Evolutionary conservation across 2,888 invertebrate genomes (phyloP).

Genomic region (Tanaodytes sp.): DNA sequence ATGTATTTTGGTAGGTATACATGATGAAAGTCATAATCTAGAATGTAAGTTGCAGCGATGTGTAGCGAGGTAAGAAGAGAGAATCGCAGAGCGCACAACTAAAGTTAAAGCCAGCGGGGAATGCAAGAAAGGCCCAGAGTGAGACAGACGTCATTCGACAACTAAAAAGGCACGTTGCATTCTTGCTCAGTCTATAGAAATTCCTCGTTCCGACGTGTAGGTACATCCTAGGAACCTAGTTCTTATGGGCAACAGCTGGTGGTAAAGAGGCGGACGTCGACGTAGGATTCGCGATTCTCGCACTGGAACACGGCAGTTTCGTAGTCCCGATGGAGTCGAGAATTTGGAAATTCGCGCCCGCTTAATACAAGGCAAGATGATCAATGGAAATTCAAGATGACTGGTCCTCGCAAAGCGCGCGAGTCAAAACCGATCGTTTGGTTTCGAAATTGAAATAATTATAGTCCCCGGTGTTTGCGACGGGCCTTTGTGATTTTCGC

Average conservation of each 20-base stretch:
- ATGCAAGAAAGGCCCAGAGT: constrained; percentile 40
- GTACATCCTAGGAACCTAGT: constrained; percentile 50
- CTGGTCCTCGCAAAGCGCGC: constrained; percentile 1
- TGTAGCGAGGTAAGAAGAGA: constrained; percentile 21
- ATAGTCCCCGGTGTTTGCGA: too few species aligned
- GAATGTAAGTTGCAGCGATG: constrained; percentile 48
- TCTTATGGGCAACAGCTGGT: constrained; percentile 47
- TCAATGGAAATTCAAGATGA: constrained; percentile 44
- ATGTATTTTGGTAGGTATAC: constrained; percentile 14
- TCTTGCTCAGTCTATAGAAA: constrained; percentile 54
- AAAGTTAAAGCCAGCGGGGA: constrained; percentile 41
- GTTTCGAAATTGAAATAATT: too few species aligned
- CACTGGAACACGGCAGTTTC: constrained; percentile 50
- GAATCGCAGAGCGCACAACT: constrained; percentile 25
- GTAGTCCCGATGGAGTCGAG: constrained; percentile 37
- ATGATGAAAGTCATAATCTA: constrained; percentile 42
- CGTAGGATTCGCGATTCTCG: constrained; percentile 51
- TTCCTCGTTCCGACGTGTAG: constrained; percentile 51
- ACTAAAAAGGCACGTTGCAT: constrained; percentile 53
- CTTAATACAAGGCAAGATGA: constrained; percentile 25
- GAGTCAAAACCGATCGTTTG: constrained; percentile 29
- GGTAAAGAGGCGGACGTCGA: constrained; percentile 42
- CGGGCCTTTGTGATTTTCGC: too few species aligned
- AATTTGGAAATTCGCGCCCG: constrained; percentile 43
- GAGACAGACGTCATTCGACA: constrained; percentile 50